These are phyloP conservation scores for Thinocorus orbignyianus DNA, from an alignment of 2,113 vertebrate species.

Conservation along the genomic window DNA sequence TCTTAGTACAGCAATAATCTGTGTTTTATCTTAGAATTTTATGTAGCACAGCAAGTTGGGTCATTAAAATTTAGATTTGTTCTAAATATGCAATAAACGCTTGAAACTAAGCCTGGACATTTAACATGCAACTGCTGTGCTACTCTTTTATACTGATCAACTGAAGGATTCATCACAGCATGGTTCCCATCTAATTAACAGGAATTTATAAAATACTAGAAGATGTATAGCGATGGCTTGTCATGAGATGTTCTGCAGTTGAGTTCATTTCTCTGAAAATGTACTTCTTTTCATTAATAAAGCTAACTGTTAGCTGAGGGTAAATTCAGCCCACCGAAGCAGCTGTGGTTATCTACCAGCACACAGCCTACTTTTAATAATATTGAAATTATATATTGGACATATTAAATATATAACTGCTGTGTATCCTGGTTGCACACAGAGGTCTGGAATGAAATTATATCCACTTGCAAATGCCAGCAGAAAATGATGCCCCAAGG, in stretches of 20 bases:
- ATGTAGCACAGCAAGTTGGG: constrained; percentile 15
- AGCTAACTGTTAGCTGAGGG: neutral
- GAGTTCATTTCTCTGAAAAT: neutral
- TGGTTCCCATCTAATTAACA: constrained; percentile 1
- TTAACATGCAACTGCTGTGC: constrained; percentile 8
- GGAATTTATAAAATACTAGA: constrained; percentile 19
- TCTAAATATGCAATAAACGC: constrained; percentile 8
- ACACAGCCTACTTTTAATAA: neutral
- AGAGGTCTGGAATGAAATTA: neutral
- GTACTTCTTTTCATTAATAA: neutral
- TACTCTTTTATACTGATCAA: neutral
- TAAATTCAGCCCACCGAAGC: neutral
- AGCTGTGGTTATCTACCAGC: neutral
- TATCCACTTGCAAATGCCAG: neutral
- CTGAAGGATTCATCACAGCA: neutral
- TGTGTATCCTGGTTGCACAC: neutral
- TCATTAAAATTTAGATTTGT: constrained; percentile 57
- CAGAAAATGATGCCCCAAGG: neutral
- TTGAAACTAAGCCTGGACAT: neutral
- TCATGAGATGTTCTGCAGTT: neutral
- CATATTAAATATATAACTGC: neutral
- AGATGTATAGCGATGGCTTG: neutral
- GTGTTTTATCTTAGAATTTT: neutral
- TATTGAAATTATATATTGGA: neutral
- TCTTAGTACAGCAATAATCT: neutral